Evolutionary conservation across 1,140 invertebrate species (phyloP).

Genomic region (Bombus pyrosoma): DNA sequence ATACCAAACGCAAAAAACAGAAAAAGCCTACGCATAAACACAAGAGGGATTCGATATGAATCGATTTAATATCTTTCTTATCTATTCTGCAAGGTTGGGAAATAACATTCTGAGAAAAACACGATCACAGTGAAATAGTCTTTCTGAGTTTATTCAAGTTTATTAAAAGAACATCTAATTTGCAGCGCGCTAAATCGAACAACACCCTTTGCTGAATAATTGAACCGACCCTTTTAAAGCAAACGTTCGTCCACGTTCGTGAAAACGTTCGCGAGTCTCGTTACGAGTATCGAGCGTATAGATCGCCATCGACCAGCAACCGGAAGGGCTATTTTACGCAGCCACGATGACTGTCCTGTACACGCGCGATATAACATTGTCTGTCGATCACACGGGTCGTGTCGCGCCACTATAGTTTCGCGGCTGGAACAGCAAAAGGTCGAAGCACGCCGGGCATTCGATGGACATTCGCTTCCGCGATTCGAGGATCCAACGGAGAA

Average conservation of each 20-base stretch:
- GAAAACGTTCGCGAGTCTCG: neutral
- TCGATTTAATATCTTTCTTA: neutral
- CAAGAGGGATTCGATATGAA: neutral
- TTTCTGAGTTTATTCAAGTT: neutral
- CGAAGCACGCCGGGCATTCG: neutral
- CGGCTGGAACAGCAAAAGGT: neutral
- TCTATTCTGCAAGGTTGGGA: neutral
- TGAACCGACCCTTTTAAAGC: neutral
- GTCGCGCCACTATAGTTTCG: neutral
- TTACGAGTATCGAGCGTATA: neutral
- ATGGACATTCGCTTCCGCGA: neutral
- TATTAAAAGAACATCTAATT: neutral
- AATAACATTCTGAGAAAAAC: neutral
- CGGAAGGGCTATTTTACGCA: conserved; percentile 1
- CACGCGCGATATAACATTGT: conserved; percentile 8
- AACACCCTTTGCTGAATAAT: conserved; percentile 8
- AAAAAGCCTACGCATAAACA: neutral
- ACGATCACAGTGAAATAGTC: neutral
- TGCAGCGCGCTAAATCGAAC: neutral
- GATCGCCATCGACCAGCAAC: neutral
- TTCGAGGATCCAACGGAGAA: conserved; percentile 16
- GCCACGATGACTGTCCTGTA: neutral
- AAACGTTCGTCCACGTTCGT: neutral
- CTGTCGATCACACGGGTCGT: neutral
- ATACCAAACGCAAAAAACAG: neutral